A percentile compares a stretch with the other conserved stretches of the same genome.
Conservation (phyloP, 2,888 invertebrate species). For the Hartigia nigra region DNA sequence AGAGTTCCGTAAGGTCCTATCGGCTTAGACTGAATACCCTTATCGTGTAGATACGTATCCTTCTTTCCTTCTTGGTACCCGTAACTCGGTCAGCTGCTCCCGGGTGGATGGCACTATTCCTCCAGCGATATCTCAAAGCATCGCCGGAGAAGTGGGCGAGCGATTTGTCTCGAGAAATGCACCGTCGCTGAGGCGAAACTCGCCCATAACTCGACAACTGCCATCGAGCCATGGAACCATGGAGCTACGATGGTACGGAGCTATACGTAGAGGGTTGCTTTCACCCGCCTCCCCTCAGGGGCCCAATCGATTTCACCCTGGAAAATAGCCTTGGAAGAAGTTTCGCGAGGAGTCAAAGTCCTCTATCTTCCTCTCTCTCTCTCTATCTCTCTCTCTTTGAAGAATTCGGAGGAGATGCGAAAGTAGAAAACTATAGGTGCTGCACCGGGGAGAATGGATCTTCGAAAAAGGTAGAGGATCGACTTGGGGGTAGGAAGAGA, state of each 20-base stretch:
- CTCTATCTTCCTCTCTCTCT: too few species aligned
- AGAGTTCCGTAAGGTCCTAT: neutral
- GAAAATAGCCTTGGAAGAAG: neutral
- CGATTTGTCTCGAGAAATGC: neutral
- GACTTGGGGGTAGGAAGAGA: neutral
- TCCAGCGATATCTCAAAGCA: neutral
- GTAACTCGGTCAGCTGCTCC: neutral
- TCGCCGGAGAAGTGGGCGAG: neutral
- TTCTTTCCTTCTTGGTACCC: neutral
- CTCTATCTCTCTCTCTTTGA: neutral
- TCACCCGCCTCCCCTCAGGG: neutral
- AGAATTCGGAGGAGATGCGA: neutral
- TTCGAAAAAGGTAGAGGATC: neutral
- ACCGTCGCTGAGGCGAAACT: neutral
- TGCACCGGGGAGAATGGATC: neutral
- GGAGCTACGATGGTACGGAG: neutral
- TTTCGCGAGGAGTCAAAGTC: neutral
- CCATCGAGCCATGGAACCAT: neutral
- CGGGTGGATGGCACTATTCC: neutral
- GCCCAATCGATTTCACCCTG: neutral
- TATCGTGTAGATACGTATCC: neutral
- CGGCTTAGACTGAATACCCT: neutral
- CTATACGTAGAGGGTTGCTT: neutral
- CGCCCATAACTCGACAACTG: neutral
- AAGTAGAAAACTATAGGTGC: neutral